Percentiles rank a stretch among this genome's conserved stretches.
These are phyloP conservation scores for Menura novaehollandiae DNA, from an alignment of 2,113 vertebrate genomes.

Conservation along the genomic window DNA sequence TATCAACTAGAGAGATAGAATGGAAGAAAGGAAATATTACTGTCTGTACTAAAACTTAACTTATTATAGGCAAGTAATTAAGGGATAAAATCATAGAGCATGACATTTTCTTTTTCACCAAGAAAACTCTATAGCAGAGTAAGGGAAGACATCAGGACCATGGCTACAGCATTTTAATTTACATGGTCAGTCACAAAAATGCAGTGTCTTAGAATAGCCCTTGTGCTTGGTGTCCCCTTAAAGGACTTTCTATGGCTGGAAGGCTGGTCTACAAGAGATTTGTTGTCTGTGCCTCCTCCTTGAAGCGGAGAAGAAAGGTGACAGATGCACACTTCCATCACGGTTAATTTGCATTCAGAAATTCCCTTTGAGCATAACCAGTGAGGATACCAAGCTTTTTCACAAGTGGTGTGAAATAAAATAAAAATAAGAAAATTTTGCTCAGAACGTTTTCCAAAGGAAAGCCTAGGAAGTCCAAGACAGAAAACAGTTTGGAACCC, in stretches of 20 bases:
- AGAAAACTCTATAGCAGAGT: background rate
- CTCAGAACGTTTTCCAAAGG: background rate
- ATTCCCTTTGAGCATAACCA: background rate
- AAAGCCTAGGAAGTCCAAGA: background rate
- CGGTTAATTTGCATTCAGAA: background rate
- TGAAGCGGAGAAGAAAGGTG: background rate
- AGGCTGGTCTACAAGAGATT: background rate
- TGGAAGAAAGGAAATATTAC: background rate
- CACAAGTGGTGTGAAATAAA: background rate
- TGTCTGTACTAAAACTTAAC: background rate
- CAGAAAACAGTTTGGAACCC: background rate
- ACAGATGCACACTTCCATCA: background rate
- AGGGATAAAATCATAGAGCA: background rate
- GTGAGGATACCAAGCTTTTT: background rate
- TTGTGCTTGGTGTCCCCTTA: background rate
- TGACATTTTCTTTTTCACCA: background rate
- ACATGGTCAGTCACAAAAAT: background rate
- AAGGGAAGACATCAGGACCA: background rate
- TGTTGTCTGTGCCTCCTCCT: background rate
- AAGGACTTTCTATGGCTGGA: background rate
- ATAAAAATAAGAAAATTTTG: background rate
- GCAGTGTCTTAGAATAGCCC: background rate
- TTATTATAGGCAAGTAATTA: background rate
- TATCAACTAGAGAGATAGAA: background rate
- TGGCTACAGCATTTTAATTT: background rate